Evolutionary conservation across 2,797 vertebrate species (phyloP), one percentile per base, ranked within the genome.

Genomic region (Phrynocephalus vlangalii): DNA sequence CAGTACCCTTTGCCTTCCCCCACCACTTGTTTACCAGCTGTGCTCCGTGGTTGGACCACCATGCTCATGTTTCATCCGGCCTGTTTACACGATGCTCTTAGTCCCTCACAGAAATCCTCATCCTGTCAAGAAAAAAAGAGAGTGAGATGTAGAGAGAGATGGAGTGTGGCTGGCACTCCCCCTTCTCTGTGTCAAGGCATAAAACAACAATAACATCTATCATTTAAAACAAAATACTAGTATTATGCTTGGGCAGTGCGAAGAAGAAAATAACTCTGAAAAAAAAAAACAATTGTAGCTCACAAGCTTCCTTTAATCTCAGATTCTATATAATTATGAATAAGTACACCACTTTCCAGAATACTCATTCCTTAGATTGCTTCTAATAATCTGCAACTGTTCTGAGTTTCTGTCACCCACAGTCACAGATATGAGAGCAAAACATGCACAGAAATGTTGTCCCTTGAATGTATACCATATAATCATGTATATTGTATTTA

Each of bases 351-450:
- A 26, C 68, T 87, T 0, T 0, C 84, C 76, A 3, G 6, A 44
- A 91, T 75, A 52, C 87, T 89, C 83, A 90, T 86, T 70, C 87
- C 85, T 87, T 85, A 72, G 24, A 76, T 91, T 89, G 85, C 90
- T 91, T 85, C 77, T 75, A 84, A 92, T 76, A 76, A 79, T 63
- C 18, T 82, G 38, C 78, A 81, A 82, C 15, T 82, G 72, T 87
- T 77, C 87, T 86, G 30, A 3, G 87, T 90, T 92, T 90, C 86
- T 87, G 77, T 93, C 93, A 91, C 28, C 86, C 86, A 77, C 76
- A 90, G 91, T 93, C 87, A 88, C 1, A 79, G 82, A 60, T 84
- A 91, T 91, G 89, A 71, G 88, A 63, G 89, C 88, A 90, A 91
- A 91, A 94, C 79, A 83, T 78, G 89, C 82, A 84, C 91, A 66